phyloP scores from a whole-genome alignment of 2,797 vertebrate species.

The Tachyglossus aculeatus region DNA sequence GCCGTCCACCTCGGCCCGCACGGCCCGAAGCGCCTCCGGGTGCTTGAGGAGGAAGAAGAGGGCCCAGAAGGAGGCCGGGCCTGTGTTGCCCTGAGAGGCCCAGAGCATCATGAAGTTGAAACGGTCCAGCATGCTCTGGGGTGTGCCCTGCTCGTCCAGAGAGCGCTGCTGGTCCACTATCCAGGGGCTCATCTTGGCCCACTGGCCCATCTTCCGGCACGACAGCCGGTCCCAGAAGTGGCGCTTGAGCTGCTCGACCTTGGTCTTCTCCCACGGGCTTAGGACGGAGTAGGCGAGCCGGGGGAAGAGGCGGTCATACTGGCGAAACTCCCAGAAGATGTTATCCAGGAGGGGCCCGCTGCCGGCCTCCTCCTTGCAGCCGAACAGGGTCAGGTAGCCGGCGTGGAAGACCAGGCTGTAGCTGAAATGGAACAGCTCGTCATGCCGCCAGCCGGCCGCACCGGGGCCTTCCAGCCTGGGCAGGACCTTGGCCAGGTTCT shows the following conservation, averaged over 20 bases:
- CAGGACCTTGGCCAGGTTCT: constrained; percentile 80
- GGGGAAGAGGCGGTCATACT: constrained; percentile 88
- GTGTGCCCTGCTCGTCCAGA: constrained; percentile 66
- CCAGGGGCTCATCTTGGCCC: constrained; percentile 86
- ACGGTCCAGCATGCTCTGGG: constrained; percentile 76
- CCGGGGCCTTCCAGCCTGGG: constrained; percentile 58
- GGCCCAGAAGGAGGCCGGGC: constrained; percentile 89
- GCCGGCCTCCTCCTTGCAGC: constrained; percentile 68
- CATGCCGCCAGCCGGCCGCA: constrained; percentile 78
- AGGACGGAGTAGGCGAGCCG: constrained; percentile 79
- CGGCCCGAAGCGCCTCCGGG: constrained; percentile 83
- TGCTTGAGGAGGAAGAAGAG: constrained; percentile 88
- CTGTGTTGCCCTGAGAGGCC: constrained; percentile 92
- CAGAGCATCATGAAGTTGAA: constrained; percentile 90
- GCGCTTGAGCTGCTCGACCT: constrained; percentile 74
- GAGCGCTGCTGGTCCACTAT: constrained; percentile 72
- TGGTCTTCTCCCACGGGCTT: constrained; percentile 72
- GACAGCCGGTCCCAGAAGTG: constrained; percentile 82
- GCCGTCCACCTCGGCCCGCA: constrained; percentile 77
- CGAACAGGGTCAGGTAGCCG: constrained; percentile 86
- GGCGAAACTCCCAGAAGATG: constrained; percentile 83
- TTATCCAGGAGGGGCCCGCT: constrained; percentile 78
- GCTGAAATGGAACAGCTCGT: constrained; percentile 83
- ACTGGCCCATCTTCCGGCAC: constrained; percentile 63
- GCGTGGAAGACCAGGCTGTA: constrained; percentile 88